phyloP scores from a whole-genome alignment of 2,113 vertebrate genomes.

The Leucopternis melanops region DNA sequence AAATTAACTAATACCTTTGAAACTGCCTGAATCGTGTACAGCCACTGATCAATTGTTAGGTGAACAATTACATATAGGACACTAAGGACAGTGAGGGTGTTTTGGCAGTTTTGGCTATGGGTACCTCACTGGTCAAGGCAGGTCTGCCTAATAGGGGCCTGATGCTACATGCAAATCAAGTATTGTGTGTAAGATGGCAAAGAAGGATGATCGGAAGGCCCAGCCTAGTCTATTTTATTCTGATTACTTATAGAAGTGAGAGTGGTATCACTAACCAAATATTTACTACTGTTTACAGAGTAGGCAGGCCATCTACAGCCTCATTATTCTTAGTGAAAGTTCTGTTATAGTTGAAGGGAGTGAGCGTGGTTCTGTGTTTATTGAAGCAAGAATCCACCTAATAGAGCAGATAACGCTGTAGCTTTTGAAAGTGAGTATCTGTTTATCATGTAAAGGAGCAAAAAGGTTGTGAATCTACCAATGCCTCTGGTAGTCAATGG shows the following conservation, averaged over 20 bases:
- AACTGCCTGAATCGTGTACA: too few relatives aligned
- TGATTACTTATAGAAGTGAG: background rate
- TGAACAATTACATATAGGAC: too few relatives aligned
- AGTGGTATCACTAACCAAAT: background rate
- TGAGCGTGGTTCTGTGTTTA: background rate
- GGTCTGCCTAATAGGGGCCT: background rate
- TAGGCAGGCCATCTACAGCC: background rate
- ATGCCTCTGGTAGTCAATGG: background rate
- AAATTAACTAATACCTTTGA: too few relatives aligned
- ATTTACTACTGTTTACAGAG: background rate
- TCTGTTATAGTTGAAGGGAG: background rate
- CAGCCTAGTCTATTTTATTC: background rate
- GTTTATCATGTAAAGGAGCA: background rate
- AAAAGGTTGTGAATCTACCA: background rate
- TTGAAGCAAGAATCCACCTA: background rate
- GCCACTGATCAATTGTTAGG: too few relatives aligned
- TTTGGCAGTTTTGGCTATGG: background rate
- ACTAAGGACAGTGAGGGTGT: too few relatives aligned
- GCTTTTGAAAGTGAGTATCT: background rate
- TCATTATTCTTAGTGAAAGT: background rate
- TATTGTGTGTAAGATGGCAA: background rate
- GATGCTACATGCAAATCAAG: background rate
- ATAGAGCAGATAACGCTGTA: background rate
- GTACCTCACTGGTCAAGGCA: background rate
- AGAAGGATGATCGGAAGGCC: background rate